Conservation (phyloP, 2,797 vertebrate genomes). For the Enteromius viviparus region DNA sequence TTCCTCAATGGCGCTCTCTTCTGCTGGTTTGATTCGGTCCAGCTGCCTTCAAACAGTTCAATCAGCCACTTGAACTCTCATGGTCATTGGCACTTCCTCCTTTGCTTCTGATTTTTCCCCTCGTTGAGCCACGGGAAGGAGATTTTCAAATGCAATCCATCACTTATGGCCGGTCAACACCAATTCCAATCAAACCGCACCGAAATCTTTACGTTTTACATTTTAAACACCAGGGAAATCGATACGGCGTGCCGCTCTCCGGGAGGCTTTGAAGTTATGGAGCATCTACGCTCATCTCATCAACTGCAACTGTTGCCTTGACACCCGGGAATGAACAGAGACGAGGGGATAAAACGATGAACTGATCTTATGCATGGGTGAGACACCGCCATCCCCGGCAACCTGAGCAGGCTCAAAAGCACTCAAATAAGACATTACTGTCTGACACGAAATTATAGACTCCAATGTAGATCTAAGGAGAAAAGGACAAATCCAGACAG, state of each 20-base stretch:
- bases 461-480: constrained; percentile 31
- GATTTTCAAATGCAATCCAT: constrained; percentile 59
- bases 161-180: constrained; percentile 54
- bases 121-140: constrained; percentile 44
- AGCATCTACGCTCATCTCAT: constrained; percentile 57
- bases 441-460: constrained; percentile 35
- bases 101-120: constrained; percentile 55
- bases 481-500: constrained; percentile 39
- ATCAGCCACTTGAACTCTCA: constrained; percentile 63
- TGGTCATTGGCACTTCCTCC: constrained; percentile 57
- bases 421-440: constrained; percentile 47
- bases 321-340: constrained; percentile 56
- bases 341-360: constrained; percentile 51
- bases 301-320: constrained; percentile 59
- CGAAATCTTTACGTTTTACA: constrained; percentile 61
- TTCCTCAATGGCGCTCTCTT: constrained; percentile 49
- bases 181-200: constrained; percentile 52
- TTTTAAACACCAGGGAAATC: constrained; percentile 60
- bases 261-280: constrained; percentile 57
- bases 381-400: constrained; percentile 33
- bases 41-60: constrained; percentile 71
- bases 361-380: constrained; percentile 43
- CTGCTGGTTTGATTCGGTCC: constrained; percentile 70
- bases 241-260: constrained; percentile 43
- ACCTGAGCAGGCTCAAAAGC: constrained; percentile 41